Conservation (phyloP, 1,140 invertebrate species). For the Heliconius eleuchia region DNA sequence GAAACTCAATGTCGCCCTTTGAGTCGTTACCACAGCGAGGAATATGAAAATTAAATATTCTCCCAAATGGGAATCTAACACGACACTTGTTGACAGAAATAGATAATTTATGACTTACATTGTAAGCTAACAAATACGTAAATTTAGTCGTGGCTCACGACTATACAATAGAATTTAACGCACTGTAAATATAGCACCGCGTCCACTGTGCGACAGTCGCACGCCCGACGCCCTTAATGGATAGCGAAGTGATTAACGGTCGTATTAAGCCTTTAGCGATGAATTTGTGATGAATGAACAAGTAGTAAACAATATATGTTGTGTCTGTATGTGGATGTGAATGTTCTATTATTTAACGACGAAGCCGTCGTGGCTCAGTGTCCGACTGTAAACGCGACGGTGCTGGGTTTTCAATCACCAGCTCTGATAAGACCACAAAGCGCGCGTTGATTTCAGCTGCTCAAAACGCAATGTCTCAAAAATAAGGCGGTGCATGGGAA, state of each 20-base stretch:
- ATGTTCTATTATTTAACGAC: too few species aligned
- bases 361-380: too few species aligned
- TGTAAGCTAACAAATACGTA: too few species aligned
- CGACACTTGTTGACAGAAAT: too few species aligned
- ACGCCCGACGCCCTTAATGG: conserved; percentile 8
- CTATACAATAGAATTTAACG: neutral
- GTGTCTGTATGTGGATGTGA: too few species aligned
- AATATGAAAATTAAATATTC: too few species aligned
- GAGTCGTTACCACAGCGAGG: neutral
- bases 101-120: too few species aligned
- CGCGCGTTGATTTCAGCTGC: neutral
- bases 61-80: too few species aligned
- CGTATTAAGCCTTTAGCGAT: conserved; percentile 5
- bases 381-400: neutral
- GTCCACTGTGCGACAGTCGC: neutral
- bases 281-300: conserved; percentile 17
- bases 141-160: too few species aligned
- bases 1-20: too few species aligned
- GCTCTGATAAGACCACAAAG: neutral
- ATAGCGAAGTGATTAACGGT: conserved; percentile 13
- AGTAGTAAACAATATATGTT: conserved; percentile 1
- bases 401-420: neutral
- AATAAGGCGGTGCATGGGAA: neutral
- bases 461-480: neutral
- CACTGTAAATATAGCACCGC: neutral